Base-by-base conservation (phyloP, 1,140 invertebrate genomes). In the Penaeus japonicus region DNA sequence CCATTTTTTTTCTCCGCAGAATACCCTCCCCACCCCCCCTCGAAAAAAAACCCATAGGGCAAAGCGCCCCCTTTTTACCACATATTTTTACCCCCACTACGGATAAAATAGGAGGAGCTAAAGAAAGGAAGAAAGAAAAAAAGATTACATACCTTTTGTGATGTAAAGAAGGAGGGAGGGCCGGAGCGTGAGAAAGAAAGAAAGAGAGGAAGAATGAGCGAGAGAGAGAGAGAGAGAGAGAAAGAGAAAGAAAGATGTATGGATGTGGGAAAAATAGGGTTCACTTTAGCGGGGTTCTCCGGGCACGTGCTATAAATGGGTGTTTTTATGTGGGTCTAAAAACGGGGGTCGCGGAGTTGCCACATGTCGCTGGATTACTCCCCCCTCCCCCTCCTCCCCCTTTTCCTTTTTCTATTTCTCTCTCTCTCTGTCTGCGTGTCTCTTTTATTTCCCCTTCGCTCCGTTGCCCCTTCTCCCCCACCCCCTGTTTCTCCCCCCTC, bases 321-420 rank as follows among this genome's bases (percentile, higher is more conserved):
- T 81, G 85, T 87, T 87, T 87, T 87, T 87, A 87, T 87, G 85
- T 87, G n/a, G 17, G 79, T 12, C 85, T 87, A 87, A 87, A 87
- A 87, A 87, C 78, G 85, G 85, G 79, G 85, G 62, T 47, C 22
- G 55, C 30, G 55, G 47, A 2, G 59, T 27, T 10, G 65, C 22
- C n/a, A 75, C 47, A 20, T 18, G 30, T 80, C 54, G 32, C 47
- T n/a, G 75, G 35, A 39, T 24, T 73, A 73, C 70, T 17, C 3
- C 17, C 17, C 62, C 35, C 59, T 30, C 17, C 35, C 79, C 35
- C 79, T 22, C 57, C 32, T 32, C 57, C 82, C 10, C 17, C 22
- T 4, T 17, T 0, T 47, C 22, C 22, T 18, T 3, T 4, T 39
- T 22, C 24, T 20, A 17, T 32, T 24, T 22, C 30, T 77, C 32